Percentiles rank a stretch among this genome's conserved stretches.
These are phyloP conservation scores for Gulo gulo DNA, from an alignment of 2,113 vertebrate genomes.

Conservation along the genomic window DNA sequence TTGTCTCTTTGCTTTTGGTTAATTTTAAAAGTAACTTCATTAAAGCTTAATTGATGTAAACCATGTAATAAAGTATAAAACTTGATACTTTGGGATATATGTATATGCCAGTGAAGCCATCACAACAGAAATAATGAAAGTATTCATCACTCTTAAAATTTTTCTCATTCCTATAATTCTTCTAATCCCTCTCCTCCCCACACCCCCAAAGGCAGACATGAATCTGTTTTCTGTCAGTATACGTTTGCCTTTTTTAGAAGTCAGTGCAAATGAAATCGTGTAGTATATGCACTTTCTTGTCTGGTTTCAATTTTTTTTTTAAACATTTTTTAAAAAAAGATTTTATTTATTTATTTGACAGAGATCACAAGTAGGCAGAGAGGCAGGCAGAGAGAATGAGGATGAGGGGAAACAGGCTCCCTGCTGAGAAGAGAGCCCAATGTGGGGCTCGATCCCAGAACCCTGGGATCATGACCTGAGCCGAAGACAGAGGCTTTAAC, in stretches of 20 bases:
- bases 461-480: too few relatives aligned
- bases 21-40: not conserved
- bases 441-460: too few relatives aligned
- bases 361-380: too few relatives aligned
- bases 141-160: not conserved
- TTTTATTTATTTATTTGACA: too few relatives aligned
- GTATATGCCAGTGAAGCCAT: not conserved
- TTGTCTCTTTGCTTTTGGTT: not conserved
- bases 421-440: too few relatives aligned
- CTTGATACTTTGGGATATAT: not conserved
- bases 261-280: not conserved
- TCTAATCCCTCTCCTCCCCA: not conserved
- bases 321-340: too few relatives aligned
- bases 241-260: not conserved
- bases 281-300: not conserved
- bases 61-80: not conserved
- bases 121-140: not conserved
- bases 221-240: not conserved
- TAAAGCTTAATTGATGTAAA: not conserved
- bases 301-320: too few relatives aligned
- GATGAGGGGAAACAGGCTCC: too few relatives aligned
- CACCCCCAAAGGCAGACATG: too few relatives aligned
- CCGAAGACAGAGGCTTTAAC: too few relatives aligned
- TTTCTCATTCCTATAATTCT: not conserved
- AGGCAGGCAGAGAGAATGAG: too few relatives aligned